Conservation (phyloP, 1,140 invertebrate genomes). For the Drosophila chauvacae region DNA sequence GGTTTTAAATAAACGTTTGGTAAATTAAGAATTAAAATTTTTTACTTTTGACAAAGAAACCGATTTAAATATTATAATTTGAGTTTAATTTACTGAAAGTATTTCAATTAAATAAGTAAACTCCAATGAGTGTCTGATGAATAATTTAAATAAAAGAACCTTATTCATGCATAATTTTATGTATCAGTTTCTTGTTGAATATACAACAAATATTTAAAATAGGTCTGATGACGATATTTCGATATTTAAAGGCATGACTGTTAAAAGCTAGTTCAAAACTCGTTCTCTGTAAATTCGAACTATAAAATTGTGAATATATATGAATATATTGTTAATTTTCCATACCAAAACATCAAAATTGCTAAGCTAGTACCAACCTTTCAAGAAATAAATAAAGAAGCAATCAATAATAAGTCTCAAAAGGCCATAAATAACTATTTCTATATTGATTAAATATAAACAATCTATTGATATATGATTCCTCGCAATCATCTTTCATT, state of each 20-base stretch:
- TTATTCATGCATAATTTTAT: background rate
- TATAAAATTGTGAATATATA: background rate
- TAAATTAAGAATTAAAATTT: background rate
- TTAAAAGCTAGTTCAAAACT: background rate
- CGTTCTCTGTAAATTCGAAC: background rate
- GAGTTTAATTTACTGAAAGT: background rate
- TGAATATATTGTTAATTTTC: background rate
- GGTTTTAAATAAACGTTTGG: background rate
- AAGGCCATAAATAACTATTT: constrained; percentile 17
- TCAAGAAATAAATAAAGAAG: background rate
- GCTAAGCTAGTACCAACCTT: background rate
- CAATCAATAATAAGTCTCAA: background rate
- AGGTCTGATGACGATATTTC: background rate
- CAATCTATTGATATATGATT: constrained; percentile 12
- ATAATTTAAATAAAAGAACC: background rate
- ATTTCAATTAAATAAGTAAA: background rate
- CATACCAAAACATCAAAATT: background rate
- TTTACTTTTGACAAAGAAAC: background rate
- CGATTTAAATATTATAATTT: background rate
- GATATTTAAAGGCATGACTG: background rate
- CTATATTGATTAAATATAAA: constrained; percentile 13
- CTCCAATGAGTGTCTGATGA: background rate
- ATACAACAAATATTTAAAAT: background rate
- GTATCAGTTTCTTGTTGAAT: background rate
- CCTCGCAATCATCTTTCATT: background rate